Evolutionary conservation across 2,888 invertebrate genomes (phyloP).

Genomic region (Notocelia uddmanniana): DNA sequence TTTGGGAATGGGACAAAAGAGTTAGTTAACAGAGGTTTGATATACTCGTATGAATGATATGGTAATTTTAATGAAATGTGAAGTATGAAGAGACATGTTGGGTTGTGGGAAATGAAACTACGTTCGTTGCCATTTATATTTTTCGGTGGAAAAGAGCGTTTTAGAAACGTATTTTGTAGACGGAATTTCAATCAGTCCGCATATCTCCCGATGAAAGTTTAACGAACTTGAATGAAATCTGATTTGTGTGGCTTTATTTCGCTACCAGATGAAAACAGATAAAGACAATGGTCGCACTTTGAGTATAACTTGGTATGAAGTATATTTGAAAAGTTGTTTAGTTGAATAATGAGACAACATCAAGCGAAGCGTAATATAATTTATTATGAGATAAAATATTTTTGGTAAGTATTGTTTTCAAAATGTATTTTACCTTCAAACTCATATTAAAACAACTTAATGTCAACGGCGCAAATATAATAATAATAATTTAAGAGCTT

Average conservation of each 20-base stretch:
- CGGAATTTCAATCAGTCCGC: constrained; percentile 64
- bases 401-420: not conserved
- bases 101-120: constrained; percentile 10
- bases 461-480: too few relatives aligned
- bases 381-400: not conserved
- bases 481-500: too few relatives aligned
- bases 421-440: not conserved
- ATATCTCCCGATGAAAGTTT: constrained; percentile 66
- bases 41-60: too few relatives aligned
- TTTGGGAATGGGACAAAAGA: too few relatives aligned
- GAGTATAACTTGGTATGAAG: constrained; percentile 24
- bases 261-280: constrained; percentile 43
- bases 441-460: too few relatives aligned
- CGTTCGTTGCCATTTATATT: constrained; percentile 26
- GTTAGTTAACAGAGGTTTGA: too few relatives aligned
- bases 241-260: constrained; percentile 67
- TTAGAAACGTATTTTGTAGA: constrained; percentile 55
- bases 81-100: not conserved
- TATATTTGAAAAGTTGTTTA: not conserved
- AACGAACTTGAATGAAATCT: constrained; percentile 73
- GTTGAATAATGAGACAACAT: not conserved
- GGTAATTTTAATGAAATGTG: not conserved
- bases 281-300: constrained; percentile 35
- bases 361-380: not conserved
- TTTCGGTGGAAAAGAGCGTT: constrained; percentile 44